Percentiles rank a stretch among this genome's conserved stretches.
Evolutionary conservation across 2,113 vertebrate species (phyloP).

Genomic region (Zosterops borbonicus): DNA sequence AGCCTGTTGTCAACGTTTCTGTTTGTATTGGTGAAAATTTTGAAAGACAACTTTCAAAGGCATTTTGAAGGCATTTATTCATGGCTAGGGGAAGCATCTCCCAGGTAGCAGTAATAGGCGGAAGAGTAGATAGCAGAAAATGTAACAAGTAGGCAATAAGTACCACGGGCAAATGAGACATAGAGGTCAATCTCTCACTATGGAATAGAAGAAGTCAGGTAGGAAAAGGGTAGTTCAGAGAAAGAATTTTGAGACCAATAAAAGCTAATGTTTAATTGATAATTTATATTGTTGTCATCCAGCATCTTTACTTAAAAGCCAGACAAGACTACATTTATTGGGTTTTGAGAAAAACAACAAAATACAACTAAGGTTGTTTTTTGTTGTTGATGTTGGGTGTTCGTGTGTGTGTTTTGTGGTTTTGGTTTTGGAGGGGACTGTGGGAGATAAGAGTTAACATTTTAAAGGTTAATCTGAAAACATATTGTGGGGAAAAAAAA

Average conservation of each 20-base stretch:
- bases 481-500: not conserved
- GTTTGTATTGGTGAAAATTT: not conserved
- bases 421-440: accelerated
- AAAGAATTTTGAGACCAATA: not conserved
- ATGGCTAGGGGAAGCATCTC: not conserved
- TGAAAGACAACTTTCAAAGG: not conserved
- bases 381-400: not conserved
- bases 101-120: not conserved
- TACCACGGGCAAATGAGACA: not conserved
- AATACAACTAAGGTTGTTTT: not conserved
- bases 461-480: not conserved
- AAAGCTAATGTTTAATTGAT: not conserved
- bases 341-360: not conserved
- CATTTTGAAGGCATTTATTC: not conserved
- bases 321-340: not conserved
- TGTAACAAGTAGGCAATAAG: not conserved
- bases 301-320: not conserved
- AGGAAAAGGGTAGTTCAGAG: not conserved
- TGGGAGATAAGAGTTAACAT: not conserved
- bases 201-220: not conserved
- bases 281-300: not conserved
- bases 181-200: not conserved
- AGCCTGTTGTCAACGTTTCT: not conserved
- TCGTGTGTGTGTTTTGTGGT: not conserved
- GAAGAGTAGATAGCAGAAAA: not conserved